A percentile compares a stretch with the other conserved stretches of the same genome.
Evolutionary conservation across 2,797 vertebrate genomes (phyloP).

Genomic region (Coranthus polyacanthus): DNA sequence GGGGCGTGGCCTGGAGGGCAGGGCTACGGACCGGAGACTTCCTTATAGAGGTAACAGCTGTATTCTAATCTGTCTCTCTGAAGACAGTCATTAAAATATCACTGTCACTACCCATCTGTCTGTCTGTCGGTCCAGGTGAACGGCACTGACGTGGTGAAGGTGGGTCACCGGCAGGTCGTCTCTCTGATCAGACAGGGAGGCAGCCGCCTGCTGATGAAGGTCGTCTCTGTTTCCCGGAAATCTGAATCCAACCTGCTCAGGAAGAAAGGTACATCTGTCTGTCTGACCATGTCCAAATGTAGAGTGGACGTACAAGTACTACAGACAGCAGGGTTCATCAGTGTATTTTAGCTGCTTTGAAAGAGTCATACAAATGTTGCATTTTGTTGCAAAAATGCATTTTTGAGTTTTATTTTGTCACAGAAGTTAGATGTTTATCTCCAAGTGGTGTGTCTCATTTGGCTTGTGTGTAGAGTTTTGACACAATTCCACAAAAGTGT

Average conservation of each 20-base stretch:
- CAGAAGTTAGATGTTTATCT: too few relatives aligned
- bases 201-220: constrained; percentile 96
- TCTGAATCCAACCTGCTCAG: constrained; percentile 91
- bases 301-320: too few relatives aligned
- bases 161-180: constrained; percentile 92
- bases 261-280: constrained; percentile 88
- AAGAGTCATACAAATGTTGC: neutral
- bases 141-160: constrained; percentile 84
- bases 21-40: constrained; percentile 90
- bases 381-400: neutral
- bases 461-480: too few relatives aligned
- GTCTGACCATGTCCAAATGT: neutral
- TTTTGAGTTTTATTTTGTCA: too few relatives aligned
- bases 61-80: neutral
- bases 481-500: too few relatives aligned
- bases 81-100: neutral
- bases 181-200: constrained; percentile 96
- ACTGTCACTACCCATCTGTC: neutral
- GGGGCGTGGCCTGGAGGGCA: constrained; percentile 96
- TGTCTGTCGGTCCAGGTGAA: constrained; percentile 76
- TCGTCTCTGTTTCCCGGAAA: constrained; percentile 96
- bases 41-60: constrained; percentile 82
- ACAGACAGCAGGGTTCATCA: too few relatives aligned
- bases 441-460: too few relatives aligned
- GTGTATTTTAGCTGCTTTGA: too few relatives aligned